Percentiles rank a stretch among this genome's conserved stretches.
Evolutionary conservation across 2,113 vertebrate genomes (phyloP).

Genomic region (Nerophis ophidion): DNA sequence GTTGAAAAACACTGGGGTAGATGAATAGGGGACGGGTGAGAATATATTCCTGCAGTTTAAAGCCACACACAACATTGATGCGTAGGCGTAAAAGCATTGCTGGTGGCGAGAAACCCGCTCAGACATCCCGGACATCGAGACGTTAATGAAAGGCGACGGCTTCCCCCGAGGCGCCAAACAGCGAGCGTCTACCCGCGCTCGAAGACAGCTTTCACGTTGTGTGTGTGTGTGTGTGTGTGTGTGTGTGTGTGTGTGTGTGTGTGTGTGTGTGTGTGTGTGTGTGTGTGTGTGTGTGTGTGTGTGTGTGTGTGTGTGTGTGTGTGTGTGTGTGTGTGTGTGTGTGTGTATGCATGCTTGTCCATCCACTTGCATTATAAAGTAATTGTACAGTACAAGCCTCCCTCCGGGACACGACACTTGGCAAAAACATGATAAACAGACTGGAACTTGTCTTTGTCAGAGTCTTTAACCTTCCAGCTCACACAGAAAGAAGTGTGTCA

Average conservation of each 20-base stretch:
- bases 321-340: background rate
- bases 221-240: background rate
- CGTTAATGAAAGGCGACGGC: constrained; percentile 5
- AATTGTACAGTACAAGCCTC: background rate
- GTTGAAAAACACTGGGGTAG: too few species aligned
- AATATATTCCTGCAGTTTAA: too few species aligned
- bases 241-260: background rate
- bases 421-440: background rate
- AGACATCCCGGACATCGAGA: background rate
- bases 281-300: background rate
- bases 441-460: background rate
- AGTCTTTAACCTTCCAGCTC: constrained; percentile 10
- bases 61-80: too few species aligned
- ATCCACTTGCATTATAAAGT: background rate
- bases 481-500: constrained; percentile 3
- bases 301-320: background rate
- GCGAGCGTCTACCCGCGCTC: background rate
- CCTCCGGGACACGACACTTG: background rate
- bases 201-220: background rate
- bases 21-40: too few species aligned
- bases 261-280: background rate
- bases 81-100: background rate
- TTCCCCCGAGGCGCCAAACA: background rate
- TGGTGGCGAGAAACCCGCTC: constrained; percentile 1
- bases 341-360: background rate